Evolutionary conservation across 1,140 invertebrate genomes (phyloP).

Genomic region (Meloidogyne hapla): DNA sequence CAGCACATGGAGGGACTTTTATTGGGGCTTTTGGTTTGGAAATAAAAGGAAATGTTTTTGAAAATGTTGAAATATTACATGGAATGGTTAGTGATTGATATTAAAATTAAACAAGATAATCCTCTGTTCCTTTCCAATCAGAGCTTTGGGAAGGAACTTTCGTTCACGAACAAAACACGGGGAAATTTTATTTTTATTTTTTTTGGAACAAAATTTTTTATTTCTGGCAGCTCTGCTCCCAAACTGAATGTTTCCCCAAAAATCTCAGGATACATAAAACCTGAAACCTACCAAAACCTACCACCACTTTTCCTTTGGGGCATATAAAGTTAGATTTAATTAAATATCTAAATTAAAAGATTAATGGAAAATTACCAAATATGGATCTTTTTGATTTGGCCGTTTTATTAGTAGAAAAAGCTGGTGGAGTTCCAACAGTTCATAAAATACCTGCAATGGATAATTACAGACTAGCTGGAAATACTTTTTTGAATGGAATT

Average conservation of each 20-base stretch:
- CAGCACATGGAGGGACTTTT: conserved; percentile 40
- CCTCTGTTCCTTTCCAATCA: no score
- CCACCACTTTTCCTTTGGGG: no score
- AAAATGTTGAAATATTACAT: conserved; percentile 41
- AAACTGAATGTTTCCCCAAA: no score
- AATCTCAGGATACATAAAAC: no score
- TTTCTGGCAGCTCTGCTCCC: no score
- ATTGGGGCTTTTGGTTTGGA: conserved; percentile 49
- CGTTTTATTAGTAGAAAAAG: conserved; percentile 47
- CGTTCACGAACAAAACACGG: no score
- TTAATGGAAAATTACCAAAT: conserved; percentile 51
- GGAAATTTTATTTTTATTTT: no score
- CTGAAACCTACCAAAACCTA: conserved; percentile 4
- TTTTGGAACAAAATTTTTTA: no score
- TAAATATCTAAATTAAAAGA: conserved; percentile 21
- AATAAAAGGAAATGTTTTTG: conserved; percentile 34
- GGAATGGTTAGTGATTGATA: no score
- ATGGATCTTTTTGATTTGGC: conserved; percentile 47
- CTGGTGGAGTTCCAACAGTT: conserved; percentile 29
- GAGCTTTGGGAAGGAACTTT: no score
- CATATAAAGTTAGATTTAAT: conserved; percentile 22
- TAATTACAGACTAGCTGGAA: conserved; percentile 4
- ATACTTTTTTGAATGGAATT: conserved; percentile 42
- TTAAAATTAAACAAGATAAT: no score
- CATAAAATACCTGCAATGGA: conserved; percentile 15